Conservation (phyloP, 2,113 vertebrate genomes). For the Halichoerus grypus region DNA sequence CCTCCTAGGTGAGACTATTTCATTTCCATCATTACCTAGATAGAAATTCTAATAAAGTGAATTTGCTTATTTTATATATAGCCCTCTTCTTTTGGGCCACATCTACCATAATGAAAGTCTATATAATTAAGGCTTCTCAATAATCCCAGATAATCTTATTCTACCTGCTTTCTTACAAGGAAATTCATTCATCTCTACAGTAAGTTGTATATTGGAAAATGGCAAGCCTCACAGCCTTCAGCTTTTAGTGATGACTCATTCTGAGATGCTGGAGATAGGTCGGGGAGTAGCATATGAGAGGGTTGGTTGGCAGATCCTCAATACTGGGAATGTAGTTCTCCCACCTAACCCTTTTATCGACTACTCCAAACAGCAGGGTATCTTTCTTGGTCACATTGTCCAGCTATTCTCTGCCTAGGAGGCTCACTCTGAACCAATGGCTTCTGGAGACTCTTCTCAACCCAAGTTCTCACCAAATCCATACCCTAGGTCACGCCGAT, state of each 20-base stretch:
- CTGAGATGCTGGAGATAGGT: background rate
- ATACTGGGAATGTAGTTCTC: background rate
- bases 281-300: background rate
- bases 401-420: background rate
- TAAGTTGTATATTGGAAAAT: background rate
- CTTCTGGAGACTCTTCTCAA: background rate
- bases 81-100: background rate
- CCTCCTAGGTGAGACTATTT: background rate
- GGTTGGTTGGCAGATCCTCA: background rate
- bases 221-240: background rate
- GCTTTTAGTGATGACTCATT: background rate
- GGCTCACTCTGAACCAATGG: background rate
- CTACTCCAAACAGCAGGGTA: background rate
- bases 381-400: background rate
- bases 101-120: conserved; percentile 17
- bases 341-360: background rate
- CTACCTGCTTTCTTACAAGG: background rate
- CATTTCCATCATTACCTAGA: background rate
- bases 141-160: background rate
- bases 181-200: background rate
- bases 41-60: conserved; percentile 37
- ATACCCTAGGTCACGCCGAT: background rate
- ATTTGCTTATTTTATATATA: background rate
- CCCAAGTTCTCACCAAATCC: background rate
- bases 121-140: background rate